Evolutionary conservation across 2,113 vertebrate species (phyloP), one percentile per base, ranked within the genome.

Genomic region (Channa maculata): DNA sequence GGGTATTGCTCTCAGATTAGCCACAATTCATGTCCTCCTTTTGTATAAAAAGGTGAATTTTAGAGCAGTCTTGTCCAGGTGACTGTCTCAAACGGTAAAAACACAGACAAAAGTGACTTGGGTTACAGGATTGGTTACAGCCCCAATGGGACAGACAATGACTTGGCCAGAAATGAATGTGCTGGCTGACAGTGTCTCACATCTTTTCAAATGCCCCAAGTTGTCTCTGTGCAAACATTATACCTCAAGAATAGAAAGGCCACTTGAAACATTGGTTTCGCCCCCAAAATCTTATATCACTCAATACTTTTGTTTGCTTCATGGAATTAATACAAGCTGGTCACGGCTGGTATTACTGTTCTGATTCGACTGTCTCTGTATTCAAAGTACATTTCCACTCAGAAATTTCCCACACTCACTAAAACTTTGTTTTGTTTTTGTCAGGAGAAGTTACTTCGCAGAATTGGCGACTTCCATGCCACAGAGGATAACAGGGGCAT

Each of bases 21-120:
- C 83, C 62, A 50, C 80, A 85, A 79, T 88, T 83, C 82, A 84
- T 84, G 79, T 71, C 82, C 68, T 85, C 71, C 87, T 89, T 90
- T 91, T 92, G 80, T 91, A 80, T 74, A 48, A 87, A 86, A 81
- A 88, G 88, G 82, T 90, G 89, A 92, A 87, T 92, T 88, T 92
- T 83, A 80, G 89, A 88, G 82, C 89, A 80, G 73, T 36, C 67
- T 8, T 84, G 80, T 80, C 87, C 82, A 88, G 86, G 90, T 88
- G 87, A 85, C 77, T 69, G 85, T 86, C 80, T 87, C 80, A 83
- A 78, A 85, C 62, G 5, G 46, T 75, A 78, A 71, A 82, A 68
- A 87, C 60, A 44, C 81, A 92, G 90, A 94, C 93, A 92, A 87
- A 91, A 87, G 79, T 77, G 80, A 83, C 77, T 93, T 85, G 71